phyloP scores from a whole-genome alignment of 2,113 vertebrate genomes.

The Strigops habroptila region DNA sequence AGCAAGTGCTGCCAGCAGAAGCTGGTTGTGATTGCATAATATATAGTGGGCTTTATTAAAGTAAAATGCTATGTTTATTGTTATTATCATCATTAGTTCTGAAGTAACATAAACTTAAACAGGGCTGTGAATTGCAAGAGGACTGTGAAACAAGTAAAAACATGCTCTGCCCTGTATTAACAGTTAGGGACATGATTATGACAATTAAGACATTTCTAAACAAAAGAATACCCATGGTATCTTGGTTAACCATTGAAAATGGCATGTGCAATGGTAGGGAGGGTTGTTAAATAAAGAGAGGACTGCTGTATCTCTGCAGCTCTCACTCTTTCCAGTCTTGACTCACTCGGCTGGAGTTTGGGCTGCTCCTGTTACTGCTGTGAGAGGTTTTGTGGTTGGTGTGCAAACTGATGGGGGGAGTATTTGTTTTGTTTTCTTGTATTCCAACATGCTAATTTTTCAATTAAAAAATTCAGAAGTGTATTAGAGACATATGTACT shows the following conservation, averaged over 20 bases:
- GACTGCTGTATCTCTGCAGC: neutral
- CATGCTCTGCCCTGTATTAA: neutral
- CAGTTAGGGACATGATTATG: neutral
- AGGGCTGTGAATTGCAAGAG: neutral
- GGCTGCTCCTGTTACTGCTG: neutral
- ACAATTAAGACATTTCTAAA: neutral
- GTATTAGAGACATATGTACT: neutral
- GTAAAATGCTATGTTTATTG: conserved; percentile 49
- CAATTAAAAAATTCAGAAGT: neutral
- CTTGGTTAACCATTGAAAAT: neutral
- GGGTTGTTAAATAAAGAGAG: neutral
- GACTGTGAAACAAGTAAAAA: neutral
- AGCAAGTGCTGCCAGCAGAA: conserved; percentile 48
- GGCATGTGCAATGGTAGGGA: neutral
- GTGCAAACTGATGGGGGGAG: neutral
- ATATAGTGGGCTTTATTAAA: conserved; percentile 45
- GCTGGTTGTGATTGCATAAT: conserved; percentile 47
- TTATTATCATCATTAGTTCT: conserved; percentile 47
- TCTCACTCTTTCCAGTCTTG: neutral
- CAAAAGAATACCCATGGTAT: neutral
- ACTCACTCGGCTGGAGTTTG: neutral
- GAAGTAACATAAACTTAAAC: conserved; percentile 31
- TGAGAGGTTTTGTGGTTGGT: neutral
- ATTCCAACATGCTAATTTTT: neutral
- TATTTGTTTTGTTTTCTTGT: neutral